Percentiles rank a stretch among this genome's conserved stretches.
Evolutionary conservation across 1,140 invertebrate genomes (phyloP).

Genomic region (Camponotus vicinus): DNA sequence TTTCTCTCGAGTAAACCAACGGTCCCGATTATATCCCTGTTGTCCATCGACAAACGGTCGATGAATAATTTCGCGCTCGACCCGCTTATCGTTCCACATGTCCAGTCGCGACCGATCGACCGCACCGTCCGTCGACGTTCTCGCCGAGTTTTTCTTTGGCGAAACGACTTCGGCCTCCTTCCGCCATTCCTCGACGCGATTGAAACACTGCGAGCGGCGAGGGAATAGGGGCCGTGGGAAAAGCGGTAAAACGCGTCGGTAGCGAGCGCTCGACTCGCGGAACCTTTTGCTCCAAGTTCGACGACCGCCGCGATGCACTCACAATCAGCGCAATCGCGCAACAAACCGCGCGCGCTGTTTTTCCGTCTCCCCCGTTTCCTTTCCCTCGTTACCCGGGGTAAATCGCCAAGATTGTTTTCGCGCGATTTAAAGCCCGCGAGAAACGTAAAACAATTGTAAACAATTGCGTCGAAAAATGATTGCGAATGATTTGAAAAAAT

Average conservation of each 20-base stretch:
- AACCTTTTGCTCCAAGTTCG: slow-evolving; percentile 53
- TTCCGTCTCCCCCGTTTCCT: not conserved
- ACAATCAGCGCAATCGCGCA: not conserved
- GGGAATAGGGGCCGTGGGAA: slow-evolving; percentile 61
- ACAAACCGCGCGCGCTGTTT: not conserved
- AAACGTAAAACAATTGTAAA: not conserved
- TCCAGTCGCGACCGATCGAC: slow-evolving; percentile 32
- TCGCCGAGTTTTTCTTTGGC: slow-evolving; percentile 16
- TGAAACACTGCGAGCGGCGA: not conserved
- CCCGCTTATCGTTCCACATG: slow-evolving; percentile 43
- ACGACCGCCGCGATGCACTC: slow-evolving; percentile 39
- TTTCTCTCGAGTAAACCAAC: not conserved
- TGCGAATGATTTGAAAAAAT: not conserved
- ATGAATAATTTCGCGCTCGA: slow-evolving; percentile 64
- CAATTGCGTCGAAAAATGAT: not conserved
- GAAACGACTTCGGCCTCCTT: slow-evolving; percentile 56
- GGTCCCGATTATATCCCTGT: slow-evolving; percentile 6
- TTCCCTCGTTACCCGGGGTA: not conserved
- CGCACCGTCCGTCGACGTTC: not conserved
- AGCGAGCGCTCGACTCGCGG: slow-evolving; percentile 26
- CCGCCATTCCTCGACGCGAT: not conserved
- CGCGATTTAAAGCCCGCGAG: not conserved
- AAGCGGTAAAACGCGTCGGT: slow-evolving; percentile 29
- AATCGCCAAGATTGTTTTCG: slow-evolving; percentile 2
- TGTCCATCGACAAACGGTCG: slow-evolving; percentile 22